Conservation (phyloP, 2,797 vertebrate species). For the Tarsius wallacei region DNA sequence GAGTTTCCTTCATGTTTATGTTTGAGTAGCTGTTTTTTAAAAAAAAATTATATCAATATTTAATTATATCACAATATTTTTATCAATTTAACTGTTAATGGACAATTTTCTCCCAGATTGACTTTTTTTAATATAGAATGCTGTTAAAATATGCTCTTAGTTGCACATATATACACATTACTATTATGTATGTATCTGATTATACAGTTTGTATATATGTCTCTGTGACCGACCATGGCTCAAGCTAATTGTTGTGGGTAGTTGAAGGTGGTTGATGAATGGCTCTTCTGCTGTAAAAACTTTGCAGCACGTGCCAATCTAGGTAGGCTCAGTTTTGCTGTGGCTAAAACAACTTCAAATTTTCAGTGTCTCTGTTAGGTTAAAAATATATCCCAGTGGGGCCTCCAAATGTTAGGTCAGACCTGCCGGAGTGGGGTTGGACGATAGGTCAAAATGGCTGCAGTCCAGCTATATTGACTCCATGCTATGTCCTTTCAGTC, state of each 20-base stretch:
- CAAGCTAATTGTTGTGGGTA: neutral
- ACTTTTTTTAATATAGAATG: neutral
- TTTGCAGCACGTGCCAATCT: neutral
- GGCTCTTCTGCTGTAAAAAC: neutral
- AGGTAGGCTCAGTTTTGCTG: neutral
- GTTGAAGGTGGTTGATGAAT: neutral
- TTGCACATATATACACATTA: neutral
- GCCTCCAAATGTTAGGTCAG: too few relatives aligned
- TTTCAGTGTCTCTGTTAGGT: neutral
- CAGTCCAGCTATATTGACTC: too few relatives aligned
- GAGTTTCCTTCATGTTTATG: neutral
- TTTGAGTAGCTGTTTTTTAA: neutral
- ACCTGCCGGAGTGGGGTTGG: too few relatives aligned
- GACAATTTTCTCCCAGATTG: neutral
- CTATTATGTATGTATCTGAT: neutral
- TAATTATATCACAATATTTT: neutral
- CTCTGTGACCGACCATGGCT: rapidly evolving
- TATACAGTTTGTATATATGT: neutral
- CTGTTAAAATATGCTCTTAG: neutral
- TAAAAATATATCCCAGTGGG: too few relatives aligned
- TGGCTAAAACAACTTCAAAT: neutral
- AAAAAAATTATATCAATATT: neutral
- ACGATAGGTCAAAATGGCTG: too few relatives aligned
- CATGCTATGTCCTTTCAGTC: too few relatives aligned
- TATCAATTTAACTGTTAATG: neutral